Evolutionary conservation across 2,888 invertebrate genomes (phyloP), one percentile per base, ranked within the genome.

Genomic region (Smittia aterrima): DNA sequence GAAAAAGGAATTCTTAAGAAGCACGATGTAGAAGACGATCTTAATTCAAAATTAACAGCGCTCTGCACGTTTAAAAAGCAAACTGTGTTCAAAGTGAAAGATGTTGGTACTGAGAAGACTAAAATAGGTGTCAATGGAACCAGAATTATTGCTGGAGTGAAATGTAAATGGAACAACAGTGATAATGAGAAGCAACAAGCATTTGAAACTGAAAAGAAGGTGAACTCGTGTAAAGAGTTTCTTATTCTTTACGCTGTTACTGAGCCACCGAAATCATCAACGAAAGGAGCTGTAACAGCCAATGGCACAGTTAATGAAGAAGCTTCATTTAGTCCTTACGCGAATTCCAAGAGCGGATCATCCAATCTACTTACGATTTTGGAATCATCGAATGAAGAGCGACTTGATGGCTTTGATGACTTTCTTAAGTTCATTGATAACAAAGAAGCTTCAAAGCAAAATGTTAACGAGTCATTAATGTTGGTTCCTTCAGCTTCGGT

Each of bases 31-130:
- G 78, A 78, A 27, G 80, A 74, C 75, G 84, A 83, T 79, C 79
- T 66, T 3, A 24, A 72, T 3, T 40, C 82, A 0, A 84, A 84
- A 76, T 84, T 85, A 1, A 81, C 84, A 1, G 82, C 85, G 20
- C 80, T 85, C 38, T 84, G 85, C 76, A 84, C 83, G 1, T 83
- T 84, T 47, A 80, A 66, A 22, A 74, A 74, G 20, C 41, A 74
- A 41, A 74, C 64, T 9, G n/a, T 74, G 13, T 9, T 32, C 78
- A 1, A 77, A 78, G 54, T 78, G 78, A 9, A 79, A 77, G 32
- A 78, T 77, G 53, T 79, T 77, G 75, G 77, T 78, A 64, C 70
- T 76, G 2, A 74, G 75, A 67, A 75, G 72, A 66, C 75, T 71
- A 18, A 79, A 79, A 47, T 74, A 67, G 74, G 75, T 74, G 58